Evolutionary conservation across 1,140 invertebrate genomes (phyloP).

Genomic region (Pseudomyrmex gracilis): DNA sequence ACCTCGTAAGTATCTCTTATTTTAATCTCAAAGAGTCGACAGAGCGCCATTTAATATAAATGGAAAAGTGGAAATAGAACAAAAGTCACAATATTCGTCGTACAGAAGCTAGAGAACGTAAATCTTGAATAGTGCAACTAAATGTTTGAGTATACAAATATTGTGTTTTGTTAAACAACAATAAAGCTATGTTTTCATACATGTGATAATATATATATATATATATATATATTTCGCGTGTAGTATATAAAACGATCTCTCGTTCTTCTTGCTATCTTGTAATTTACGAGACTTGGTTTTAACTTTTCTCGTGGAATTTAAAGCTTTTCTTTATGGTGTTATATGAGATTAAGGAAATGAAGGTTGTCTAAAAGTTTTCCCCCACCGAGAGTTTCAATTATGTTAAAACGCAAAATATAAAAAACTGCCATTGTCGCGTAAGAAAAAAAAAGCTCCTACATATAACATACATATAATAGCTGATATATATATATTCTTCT

Average conservation of each 20-base stretch:
- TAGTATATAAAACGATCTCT: background rate
- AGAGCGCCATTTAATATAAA: background rate
- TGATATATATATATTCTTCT: background rate
- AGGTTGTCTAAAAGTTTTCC: background rate
- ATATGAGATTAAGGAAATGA: background rate
- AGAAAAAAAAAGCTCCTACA: background rate
- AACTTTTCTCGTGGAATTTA: background rate
- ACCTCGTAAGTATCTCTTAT: background rate
- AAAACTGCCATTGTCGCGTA: background rate
- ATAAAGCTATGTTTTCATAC: background rate
- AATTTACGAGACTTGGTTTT: background rate
- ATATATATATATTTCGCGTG: too few species aligned
- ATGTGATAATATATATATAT: too few species aligned
- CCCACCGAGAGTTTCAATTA: background rate
- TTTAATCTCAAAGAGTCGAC: background rate
- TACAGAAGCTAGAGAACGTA: background rate
- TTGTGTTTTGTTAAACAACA: background rate
- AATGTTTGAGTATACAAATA: background rate
- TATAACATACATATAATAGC: background rate
- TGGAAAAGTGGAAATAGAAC: too few species aligned
- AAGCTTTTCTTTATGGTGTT: background rate
- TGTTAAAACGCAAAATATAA: background rate
- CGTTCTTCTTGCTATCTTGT: background rate
- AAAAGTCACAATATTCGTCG: background rate
- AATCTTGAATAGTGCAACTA: too few species aligned